phyloP scores from a whole-genome alignment of 2,113 vertebrate genomes.

The Halcyon senegalensis region DNA sequence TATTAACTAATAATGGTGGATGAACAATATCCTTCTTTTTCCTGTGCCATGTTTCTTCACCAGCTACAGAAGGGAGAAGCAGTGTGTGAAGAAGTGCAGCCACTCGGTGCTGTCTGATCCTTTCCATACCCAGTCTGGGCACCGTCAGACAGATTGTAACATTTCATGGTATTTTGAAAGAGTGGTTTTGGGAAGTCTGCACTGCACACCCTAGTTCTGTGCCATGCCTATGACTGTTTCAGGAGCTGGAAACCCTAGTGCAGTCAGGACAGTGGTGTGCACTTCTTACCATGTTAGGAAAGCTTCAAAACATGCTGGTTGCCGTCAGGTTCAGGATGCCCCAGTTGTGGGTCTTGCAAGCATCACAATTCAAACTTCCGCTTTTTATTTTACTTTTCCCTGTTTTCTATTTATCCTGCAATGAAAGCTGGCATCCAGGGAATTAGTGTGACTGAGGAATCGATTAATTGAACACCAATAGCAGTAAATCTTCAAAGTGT shows the following conservation, averaged over 20 bases:
- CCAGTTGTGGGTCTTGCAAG: background rate
- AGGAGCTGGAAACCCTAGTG: background rate
- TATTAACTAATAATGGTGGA: background rate
- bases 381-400: background rate
- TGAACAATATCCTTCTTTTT: background rate
- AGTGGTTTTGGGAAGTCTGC: background rate
- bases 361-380: background rate
- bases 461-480: background rate
- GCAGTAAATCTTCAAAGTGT: background rate
- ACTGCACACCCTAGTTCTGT: background rate
- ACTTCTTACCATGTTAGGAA: background rate
- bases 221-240: background rate
- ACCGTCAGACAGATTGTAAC: background rate
- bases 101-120: fast-evolving
- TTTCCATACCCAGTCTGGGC: background rate
- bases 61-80: background rate
- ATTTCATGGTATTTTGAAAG: background rate
- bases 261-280: background rate
- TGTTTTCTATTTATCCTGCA: background rate
- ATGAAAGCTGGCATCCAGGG: background rate
- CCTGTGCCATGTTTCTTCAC: background rate
- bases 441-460: background rate
- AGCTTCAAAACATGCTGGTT: background rate
- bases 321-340: background rate
- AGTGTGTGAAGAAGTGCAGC: fast-evolving